Conservation (phyloP, 2,113 vertebrate species). For the Saiga tatarica region DNA sequence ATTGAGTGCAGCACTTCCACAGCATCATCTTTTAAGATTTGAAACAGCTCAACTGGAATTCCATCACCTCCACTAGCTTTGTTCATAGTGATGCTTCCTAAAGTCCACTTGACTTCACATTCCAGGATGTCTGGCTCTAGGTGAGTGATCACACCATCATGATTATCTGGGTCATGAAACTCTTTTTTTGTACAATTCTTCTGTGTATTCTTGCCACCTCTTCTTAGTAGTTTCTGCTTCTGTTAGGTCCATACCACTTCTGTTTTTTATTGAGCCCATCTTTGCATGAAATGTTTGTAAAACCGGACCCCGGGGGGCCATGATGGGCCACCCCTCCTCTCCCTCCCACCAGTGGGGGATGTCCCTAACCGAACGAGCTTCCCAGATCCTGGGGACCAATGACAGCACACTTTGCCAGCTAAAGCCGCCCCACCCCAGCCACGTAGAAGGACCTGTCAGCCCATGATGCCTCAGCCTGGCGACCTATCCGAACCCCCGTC, state of each 20-base stretch:
- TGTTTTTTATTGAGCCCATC: not conserved
- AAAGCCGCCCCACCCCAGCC: too few relatives aligned
- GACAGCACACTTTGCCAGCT: too few relatives aligned
- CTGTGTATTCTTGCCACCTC: not conserved
- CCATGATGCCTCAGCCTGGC: too few relatives aligned
- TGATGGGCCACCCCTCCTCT: too few relatives aligned
- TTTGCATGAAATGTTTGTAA: not conserved
- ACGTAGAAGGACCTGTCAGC: too few relatives aligned
- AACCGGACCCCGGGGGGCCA: too few relatives aligned
- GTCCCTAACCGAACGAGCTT: too few relatives aligned
- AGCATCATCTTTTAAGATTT: not conserved
- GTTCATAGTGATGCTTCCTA: not conserved
- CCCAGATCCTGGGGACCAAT: too few relatives aligned
- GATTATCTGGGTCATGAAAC: rapidly evolving
- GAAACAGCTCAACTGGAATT: not conserved
- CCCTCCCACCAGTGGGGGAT: too few relatives aligned
- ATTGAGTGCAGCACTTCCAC: not conserved
- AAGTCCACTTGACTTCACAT: not conserved
- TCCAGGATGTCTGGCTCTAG: not conserved
- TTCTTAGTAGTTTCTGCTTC: not conserved
- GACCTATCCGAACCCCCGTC: too few relatives aligned
- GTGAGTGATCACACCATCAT: not conserved
- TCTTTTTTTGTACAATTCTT: not conserved
- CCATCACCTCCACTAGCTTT: not conserved
- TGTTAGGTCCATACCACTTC: not conserved